phyloP scores from a whole-genome alignment of 2,888 invertebrate genomes.

The Blastobasis adustella region DNA sequence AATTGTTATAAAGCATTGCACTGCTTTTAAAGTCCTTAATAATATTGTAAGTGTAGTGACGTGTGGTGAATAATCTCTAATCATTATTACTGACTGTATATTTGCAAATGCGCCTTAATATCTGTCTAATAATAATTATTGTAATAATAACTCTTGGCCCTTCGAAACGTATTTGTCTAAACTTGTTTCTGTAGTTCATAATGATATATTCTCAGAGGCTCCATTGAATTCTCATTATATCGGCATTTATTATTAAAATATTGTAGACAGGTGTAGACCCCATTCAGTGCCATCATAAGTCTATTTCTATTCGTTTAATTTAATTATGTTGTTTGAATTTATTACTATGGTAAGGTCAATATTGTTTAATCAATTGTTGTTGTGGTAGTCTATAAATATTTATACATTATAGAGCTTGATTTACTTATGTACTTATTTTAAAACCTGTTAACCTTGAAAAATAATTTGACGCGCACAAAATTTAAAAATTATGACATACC shows the following conservation, averaged over 20 bases:
- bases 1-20: slow-evolving; percentile 34
- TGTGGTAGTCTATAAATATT: neutral
- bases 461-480: slow-evolving; percentile 29
- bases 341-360: neutral
- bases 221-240: slow-evolving; percentile 5
- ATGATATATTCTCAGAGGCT: slow-evolving; percentile 13
- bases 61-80: slow-evolving; percentile 30
- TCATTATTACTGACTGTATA: slow-evolving; percentile 5
- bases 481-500: slow-evolving; percentile 12
- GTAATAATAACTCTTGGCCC: slow-evolving; percentile 38
- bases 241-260: neutral
- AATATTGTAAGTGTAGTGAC: slow-evolving; percentile 39
- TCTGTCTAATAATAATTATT: slow-evolving; percentile 34
- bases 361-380: neutral
- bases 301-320: neutral
- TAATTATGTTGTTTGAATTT: neutral
- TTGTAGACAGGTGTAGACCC: neutral
- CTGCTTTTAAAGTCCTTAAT: slow-evolving; percentile 43
- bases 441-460: slow-evolving; percentile 9
- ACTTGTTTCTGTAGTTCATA: slow-evolving; percentile 17
- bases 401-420: neutral
- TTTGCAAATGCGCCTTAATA: slow-evolving; percentile 51
- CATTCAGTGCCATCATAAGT: slow-evolving; percentile 12
- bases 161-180: slow-evolving; percentile 21
- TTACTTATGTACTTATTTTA: neutral